Evolutionary conservation across 2,797 vertebrate species (phyloP).

Genomic region (Tadarida brasiliensis): DNA sequence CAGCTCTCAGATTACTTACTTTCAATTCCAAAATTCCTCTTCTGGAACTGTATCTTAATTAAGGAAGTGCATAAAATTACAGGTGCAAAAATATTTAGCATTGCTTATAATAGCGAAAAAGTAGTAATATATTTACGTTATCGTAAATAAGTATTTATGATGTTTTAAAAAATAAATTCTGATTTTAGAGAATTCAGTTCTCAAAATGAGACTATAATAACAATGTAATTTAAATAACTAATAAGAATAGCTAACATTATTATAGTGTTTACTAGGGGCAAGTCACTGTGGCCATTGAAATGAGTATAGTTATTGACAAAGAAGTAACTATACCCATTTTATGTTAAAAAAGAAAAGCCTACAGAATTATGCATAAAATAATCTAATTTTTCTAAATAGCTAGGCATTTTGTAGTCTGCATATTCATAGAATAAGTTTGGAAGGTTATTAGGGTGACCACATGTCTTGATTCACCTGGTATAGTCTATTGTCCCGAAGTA

Average conservation of each 20-base stretch:
- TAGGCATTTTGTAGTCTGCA: background rate
- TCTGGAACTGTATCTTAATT: background rate
- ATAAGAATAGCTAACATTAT: background rate
- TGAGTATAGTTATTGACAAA: background rate
- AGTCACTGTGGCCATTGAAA: background rate
- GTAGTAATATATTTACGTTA: no score
- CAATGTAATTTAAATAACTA: background rate
- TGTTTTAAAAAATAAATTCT: background rate
- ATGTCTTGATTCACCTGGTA: background rate
- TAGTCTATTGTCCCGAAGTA: background rate
- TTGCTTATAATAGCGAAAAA: background rate
- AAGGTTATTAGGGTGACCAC: background rate
- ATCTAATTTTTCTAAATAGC: background rate
- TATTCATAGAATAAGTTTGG: background rate
- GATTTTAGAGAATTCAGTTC: no score
- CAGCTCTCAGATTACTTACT: background rate
- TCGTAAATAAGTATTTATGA: background rate
- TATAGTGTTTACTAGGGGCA: background rate
- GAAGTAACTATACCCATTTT: background rate
- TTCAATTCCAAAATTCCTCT: background rate
- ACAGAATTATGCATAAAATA: background rate
- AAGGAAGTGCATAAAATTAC: background rate
- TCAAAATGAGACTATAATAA: background rate
- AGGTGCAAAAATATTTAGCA: background rate
- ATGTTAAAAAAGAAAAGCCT: background rate